Evolutionary conservation across 2,797 vertebrate species (phyloP), one percentile per base, ranked within the genome.

Genomic region (Bradypus variegatus): DNA sequence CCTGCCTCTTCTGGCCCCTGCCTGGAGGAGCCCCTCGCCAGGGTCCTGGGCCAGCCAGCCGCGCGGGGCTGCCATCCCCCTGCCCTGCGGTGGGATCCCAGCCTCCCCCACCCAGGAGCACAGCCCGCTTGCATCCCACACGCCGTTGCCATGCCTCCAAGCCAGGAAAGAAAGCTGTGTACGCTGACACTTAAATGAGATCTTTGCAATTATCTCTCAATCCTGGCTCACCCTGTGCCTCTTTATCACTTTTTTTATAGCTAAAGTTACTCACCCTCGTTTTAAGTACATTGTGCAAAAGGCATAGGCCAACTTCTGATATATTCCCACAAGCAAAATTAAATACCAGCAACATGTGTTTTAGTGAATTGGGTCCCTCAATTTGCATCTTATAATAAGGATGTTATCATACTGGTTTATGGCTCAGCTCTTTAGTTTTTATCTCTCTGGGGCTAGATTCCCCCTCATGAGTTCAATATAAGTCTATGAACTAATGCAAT

Each of bases 331-430:
- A 97, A 98, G 97, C 97, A 97, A 97, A 97, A 98, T 98, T 97
- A 98, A 98, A 97, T 97, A 97, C 97, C 97, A 97, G 96, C 97
- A 97, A 97, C 97, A 97, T 97, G 97, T 98, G 97, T 97, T 97
- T 97, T 97, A 98, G 97, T 97, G 97, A 98, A 97, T 97, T 97
- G 97, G 96, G 96, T 95, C 96, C 97, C 96, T 98, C 97, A 96
- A 97, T 98, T 98, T 97, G 97, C 97, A 98, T 97, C 97, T 97
- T 97, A 97, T 98, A 98, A 98, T 97, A 98, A 98, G 97, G 97
- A 97, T 97, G 97, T 97, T 98, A 98, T 97, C 96, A 27, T 95
- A 97, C 97, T 97, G 96, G 97, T 97, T 98, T 98, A 97, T 97
- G 94, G 97, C 97, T 96, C 95, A 96, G 97, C 97, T 97, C 97